Evolutionary conservation across 2,888 invertebrate genomes (phyloP).

Genomic region (Idaea biselata): DNA sequence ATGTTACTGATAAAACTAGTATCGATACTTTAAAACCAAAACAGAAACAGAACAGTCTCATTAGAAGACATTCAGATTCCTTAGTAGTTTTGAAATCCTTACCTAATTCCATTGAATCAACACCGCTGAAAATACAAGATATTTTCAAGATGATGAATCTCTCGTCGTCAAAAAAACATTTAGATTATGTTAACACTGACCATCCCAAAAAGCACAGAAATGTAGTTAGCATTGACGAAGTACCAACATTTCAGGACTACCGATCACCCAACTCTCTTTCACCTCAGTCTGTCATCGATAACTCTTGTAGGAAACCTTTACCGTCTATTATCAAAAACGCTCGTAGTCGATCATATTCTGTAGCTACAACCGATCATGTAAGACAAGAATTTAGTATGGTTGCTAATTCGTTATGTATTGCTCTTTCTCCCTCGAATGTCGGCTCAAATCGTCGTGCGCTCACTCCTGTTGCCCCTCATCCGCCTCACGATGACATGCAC

Average conservation of each 20-base stretch:
- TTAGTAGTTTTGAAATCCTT: constrained; percentile 38
- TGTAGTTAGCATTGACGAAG: constrained; percentile 76
- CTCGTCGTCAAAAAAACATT: constrained; percentile 29
- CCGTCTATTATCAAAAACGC: constrained; percentile 63
- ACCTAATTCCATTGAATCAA: constrained; percentile 29
- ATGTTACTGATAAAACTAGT: constrained; percentile 10
- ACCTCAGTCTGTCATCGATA: constrained; percentile 53
- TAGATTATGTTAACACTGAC: constrained; percentile 27
- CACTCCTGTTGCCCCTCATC: constrained; percentile 65
- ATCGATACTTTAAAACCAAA: constrained; percentile 12
- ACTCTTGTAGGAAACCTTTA: constrained; percentile 52
- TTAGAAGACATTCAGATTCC: constrained; percentile 56
- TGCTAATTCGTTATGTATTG: constrained; percentile 81
- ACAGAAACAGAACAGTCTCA: constrained; percentile 20
- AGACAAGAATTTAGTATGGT: constrained; percentile 69
- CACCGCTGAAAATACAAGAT: constrained; percentile 44
- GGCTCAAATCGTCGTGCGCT: constrained; percentile 72
- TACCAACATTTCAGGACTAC: constrained; percentile 77
- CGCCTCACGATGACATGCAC: constrained; percentile 57
- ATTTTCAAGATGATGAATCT: constrained; percentile 58
- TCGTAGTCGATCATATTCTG: constrained; percentile 59
- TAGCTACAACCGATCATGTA: constrained; percentile 60
- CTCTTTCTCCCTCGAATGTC: constrained; percentile 79
- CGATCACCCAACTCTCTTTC: constrained; percentile 55
- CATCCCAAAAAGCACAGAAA: constrained; percentile 49